Conservation (phyloP, 1,140 invertebrate genomes). For the Temnothorax longispinosus region DNA sequence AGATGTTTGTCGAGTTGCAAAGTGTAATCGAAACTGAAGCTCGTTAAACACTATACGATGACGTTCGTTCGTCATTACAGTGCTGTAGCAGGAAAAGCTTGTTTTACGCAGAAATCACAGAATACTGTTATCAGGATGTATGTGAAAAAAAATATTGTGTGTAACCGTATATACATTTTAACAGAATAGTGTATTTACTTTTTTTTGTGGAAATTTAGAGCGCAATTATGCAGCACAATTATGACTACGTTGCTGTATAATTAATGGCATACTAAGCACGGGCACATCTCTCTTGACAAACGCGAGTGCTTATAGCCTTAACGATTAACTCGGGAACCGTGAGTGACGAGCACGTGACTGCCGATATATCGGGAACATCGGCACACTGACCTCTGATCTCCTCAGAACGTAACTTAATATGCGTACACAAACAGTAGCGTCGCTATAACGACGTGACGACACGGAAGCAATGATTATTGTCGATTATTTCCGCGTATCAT, state of each 20-base stretch:
- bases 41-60: conserved; percentile 1
- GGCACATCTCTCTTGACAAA: background rate
- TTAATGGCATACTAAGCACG: conserved; percentile 8
- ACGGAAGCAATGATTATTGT: conserved; percentile 10
- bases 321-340: conserved; percentile 27
- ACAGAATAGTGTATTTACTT: background rate
- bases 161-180: background rate
- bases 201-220: background rate
- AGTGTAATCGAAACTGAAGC: conserved; percentile 61
- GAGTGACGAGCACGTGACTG: conserved; percentile 56
- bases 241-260: background rate
- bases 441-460: background rate
- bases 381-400: conserved; percentile 58
- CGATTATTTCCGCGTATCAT: background rate
- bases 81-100: conserved; percentile 32
- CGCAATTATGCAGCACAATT: background rate
- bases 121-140: background rate
- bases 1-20: conserved; percentile 36
- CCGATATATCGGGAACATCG: conserved; percentile 46
- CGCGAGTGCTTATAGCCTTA: background rate
- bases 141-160: too few species aligned
- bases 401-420: conserved; percentile 28
- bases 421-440: background rate
- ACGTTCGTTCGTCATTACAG: conserved; percentile 32
- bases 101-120: background rate